Evolutionary conservation across 1,140 invertebrate genomes (phyloP).

Genomic region (Heliconius hermathena): DNA sequence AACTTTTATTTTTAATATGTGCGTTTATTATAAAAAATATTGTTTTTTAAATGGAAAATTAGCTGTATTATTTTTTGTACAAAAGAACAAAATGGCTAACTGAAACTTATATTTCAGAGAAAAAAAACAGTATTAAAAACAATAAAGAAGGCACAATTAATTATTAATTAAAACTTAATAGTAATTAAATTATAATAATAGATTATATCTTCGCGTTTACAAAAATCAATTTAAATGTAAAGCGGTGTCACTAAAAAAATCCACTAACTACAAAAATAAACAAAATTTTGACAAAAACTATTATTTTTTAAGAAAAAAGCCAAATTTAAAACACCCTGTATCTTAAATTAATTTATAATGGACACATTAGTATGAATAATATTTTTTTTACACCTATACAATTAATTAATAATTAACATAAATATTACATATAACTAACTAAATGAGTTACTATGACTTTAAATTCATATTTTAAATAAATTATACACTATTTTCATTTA

Average conservation of each 20-base stretch:
- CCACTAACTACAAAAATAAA: background rate
- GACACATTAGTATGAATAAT: background rate
- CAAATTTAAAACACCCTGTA: constrained; percentile 6
- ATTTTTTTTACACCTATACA: constrained; percentile 45
- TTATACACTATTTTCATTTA: constrained; percentile 8
- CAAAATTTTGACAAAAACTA: background rate
- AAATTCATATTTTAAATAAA: constrained; percentile 27
- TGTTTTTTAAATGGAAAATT: background rate
- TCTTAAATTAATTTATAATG: constrained; percentile 11
- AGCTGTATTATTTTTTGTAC: background rate
- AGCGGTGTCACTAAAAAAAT: constrained; percentile 16
- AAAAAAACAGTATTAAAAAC: constrained; percentile 10
- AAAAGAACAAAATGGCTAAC: background rate
- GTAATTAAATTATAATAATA: constrained; percentile 17
- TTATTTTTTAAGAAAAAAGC: background rate
- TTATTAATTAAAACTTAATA: constrained; percentile 26
- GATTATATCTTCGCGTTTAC: constrained; percentile 28
- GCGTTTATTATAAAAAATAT: background rate
- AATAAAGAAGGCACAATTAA: constrained; percentile 27
- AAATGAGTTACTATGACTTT: background rate
- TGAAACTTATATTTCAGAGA: background rate
- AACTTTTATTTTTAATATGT: background rate
- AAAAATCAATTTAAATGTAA: constrained; percentile 24
- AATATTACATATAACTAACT: constrained; percentile 45
- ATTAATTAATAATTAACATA: constrained; percentile 38